Conservation (phyloP, 2,113 vertebrate genomes). For the Hippocampus zosterae region DNA sequence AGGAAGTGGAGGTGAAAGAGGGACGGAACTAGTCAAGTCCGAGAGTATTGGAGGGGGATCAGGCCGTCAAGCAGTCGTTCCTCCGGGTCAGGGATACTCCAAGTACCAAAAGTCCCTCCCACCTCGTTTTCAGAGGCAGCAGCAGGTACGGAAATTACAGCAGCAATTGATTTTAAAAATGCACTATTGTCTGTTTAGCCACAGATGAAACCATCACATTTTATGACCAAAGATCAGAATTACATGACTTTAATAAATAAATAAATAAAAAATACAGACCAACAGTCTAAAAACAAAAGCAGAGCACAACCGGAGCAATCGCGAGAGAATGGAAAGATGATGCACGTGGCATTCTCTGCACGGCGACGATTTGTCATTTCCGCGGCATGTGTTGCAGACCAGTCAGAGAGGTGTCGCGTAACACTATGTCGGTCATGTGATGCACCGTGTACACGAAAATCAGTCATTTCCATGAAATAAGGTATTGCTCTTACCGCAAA, state of each 20-base stretch:
- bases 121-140: slow-evolving; percentile 89
- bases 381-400: too few relatives aligned
- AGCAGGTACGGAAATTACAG: slow-evolving; percentile 73
- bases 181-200: neutral
- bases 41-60: slow-evolving; percentile 64
- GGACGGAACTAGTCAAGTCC: slow-evolving; percentile 67
- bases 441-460: neutral
- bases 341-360: too few relatives aligned
- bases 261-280: neutral
- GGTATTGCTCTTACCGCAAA: neutral
- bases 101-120: slow-evolving; percentile 92
- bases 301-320: neutral
- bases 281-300: neutral
- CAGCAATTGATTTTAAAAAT: neutral
- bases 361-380: too few relatives aligned
- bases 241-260: neutral
- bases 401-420: too few relatives aligned
- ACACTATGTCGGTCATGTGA: too few relatives aligned
- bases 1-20: slow-evolving; percentile 57
- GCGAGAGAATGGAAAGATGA: neutral
- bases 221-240: neutral
- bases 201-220: neutral
- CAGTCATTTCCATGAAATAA: neutral
- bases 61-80: slow-evolving; percentile 65
- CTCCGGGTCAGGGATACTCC: slow-evolving; percentile 76